Evolutionary conservation across 1,140 invertebrate genomes (phyloP), one percentile per base, ranked within the genome.

Genomic region (Lamellibrachia luymesi): DNA sequence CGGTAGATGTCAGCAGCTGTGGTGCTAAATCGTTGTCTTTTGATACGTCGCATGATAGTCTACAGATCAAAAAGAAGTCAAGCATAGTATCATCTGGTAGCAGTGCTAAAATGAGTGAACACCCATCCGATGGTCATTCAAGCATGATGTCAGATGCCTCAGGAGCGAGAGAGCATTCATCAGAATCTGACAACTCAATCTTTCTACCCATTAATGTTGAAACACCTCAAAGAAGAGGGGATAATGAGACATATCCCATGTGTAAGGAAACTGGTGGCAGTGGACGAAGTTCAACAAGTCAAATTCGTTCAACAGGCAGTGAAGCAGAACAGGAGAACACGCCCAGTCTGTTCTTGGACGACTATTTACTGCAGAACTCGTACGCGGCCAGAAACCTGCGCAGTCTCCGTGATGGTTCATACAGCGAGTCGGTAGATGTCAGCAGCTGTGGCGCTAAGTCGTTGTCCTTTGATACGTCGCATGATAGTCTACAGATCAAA

Each of bases 301-400:
- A 80, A 22, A 22, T 80, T 80, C 64, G 1, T 80, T 80, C 64
- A 17, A 80, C 64, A 38, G 38, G 0, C 38, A 38, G 38, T 80
- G 64, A 80, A 4, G 64, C 38, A 38, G 38, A 38, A 38, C 38
- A 94, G 2, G 95, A 95, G 90, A 94, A 94, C 52, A 96, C 95
- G 25, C 95, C 95, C 2, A 94, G 95, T 92, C 94, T 95, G 93
- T 94, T 95, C 93, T 94, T 94, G 56, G 94, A 94, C 17, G 93
- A 95, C 90, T 94, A 95, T 90, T 95, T 95, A 56, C 94, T 95
- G 49, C 94, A 94, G 94, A 95, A 95, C 51, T 95, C 95, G 0
- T 95, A 95, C 93, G 94, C 95, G 4, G 95, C 95, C 0, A 93
- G 94, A 52, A 95, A 95, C 92, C 93, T 96, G 49, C 94, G 95